These are phyloP conservation scores for Sebastes reedi DNA, from an alignment of 2,797 vertebrate genomes.

Conservation along the genomic window DNA sequence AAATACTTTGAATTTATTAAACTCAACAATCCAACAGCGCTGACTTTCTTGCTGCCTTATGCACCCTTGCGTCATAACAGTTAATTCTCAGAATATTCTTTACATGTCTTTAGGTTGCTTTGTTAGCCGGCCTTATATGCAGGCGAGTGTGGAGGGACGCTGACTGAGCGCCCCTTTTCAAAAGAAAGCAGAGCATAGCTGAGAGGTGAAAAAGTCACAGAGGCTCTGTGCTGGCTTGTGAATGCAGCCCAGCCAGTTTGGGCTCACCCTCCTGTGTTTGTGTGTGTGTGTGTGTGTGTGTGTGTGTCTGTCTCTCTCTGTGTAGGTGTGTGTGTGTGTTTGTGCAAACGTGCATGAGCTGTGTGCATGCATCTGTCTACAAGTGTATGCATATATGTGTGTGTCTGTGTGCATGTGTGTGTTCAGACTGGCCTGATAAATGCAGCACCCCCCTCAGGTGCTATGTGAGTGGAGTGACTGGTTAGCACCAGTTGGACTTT, in stretches of 20 bases:
- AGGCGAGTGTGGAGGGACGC: conserved; percentile 58
- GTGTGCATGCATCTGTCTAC: conserved; percentile 35
- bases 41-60: conserved; percentile 70
- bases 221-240: conserved; percentile 75
- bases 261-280: conserved; percentile 71
- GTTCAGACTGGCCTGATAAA: conserved; percentile 79
- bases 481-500: conserved; percentile 81
- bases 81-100: conserved; percentile 72
- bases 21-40: conserved; percentile 74
- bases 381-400: conserved; percentile 34
- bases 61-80: conserved; percentile 68
- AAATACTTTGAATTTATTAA: conserved; percentile 86
- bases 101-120: conserved; percentile 69
- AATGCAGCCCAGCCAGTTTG: conserved; percentile 84
- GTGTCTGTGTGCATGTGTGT: conserved; percentile 42
- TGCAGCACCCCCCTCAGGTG: conserved; percentile 83
- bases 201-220: conserved; percentile 80
- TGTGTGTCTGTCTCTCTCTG: neutral
- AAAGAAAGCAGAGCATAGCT: conserved; percentile 76
- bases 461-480: conserved; percentile 80
- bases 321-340: neutral
- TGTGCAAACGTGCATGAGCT: conserved; percentile 32
- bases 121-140: conserved; percentile 54
- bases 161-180: conserved; percentile 55
- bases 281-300: conserved; percentile 19